Evolutionary conservation across 2,888 invertebrate species (phyloP).

Genomic region (Ennomos erosarius): DNA sequence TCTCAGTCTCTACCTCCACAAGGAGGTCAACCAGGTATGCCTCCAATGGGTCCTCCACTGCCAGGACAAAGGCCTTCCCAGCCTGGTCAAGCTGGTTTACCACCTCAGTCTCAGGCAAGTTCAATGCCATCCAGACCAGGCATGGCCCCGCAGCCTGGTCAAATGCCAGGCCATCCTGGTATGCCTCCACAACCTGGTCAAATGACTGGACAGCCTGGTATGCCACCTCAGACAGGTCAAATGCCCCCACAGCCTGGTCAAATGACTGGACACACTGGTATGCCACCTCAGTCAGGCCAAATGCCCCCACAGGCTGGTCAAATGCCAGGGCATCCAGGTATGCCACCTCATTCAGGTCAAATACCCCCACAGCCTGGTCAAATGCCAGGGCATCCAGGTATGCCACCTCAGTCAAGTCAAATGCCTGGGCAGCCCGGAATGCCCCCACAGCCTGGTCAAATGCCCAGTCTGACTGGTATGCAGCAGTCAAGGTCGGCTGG

Average conservation of each 20-base stretch:
- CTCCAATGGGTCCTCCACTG: slow-evolving; percentile 36
- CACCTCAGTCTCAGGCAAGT: slow-evolving; percentile 41
- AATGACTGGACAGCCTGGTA: slow-evolving; percentile 32
- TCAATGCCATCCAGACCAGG: no score
- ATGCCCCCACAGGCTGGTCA: slow-evolving; percentile 25
- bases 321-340: slow-evolving; percentile 45
- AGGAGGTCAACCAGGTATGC: slow-evolving; percentile 35
- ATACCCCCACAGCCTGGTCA: slow-evolving; percentile 39
- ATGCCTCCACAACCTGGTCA: slow-evolving; percentile 41
- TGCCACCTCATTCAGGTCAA: slow-evolving; percentile 41
- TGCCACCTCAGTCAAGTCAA: slow-evolving; percentile 33
- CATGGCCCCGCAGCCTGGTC: slow-evolving; percentile 32
- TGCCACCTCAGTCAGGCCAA: slow-evolving; percentile 41
- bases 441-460: slow-evolving; percentile 7
- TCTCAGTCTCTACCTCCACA: slow-evolving; percentile 40
- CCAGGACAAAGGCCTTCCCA: slow-evolving; percentile 43
- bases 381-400: slow-evolving; percentile 45
- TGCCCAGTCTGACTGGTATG: slow-evolving; percentile 31
- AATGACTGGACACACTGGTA: slow-evolving; percentile 44
- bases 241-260: slow-evolving; percentile 41
- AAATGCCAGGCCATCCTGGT: slow-evolving; percentile 44
- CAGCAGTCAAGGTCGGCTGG: slow-evolving; percentile 43
- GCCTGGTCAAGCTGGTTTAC: slow-evolving; percentile 41
- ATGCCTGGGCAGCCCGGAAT: slow-evolving; percentile 16
- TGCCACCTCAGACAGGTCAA: slow-evolving; percentile 39